phyloP scores from a whole-genome alignment of 2,888 invertebrate species.

The Platycnemis pennipes region DNA sequence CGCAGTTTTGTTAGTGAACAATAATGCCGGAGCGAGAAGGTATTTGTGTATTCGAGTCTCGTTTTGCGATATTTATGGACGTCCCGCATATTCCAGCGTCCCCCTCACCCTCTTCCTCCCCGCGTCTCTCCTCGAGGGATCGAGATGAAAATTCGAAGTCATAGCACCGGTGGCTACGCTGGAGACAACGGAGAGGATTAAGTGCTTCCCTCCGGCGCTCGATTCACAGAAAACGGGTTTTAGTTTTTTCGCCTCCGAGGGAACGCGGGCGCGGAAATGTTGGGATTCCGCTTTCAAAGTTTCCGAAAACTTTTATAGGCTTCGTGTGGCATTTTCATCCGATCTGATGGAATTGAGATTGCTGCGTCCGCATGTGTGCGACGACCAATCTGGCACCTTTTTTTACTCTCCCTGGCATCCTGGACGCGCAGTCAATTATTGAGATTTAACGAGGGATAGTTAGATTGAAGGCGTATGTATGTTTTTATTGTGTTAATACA shows the following conservation, averaged over 20 bases:
- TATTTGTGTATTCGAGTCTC: constrained; percentile 61
- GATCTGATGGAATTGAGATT: background rate
- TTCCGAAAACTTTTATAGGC: constrained; percentile 56
- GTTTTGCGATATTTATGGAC: constrained; percentile 61
- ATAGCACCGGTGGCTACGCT: constrained; percentile 55
- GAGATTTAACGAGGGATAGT: too few relatives aligned
- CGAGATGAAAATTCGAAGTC: constrained; percentile 67
- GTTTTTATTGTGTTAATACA: too few relatives aligned
- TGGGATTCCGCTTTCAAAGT: constrained; percentile 53
- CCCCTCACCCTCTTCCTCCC: background rate
- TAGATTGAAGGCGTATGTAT: background rate
- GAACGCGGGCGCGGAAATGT: constrained; percentile 35
- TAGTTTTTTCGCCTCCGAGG: constrained; percentile 20
- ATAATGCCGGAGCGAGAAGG: constrained; percentile 44
- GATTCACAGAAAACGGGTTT: constrained; percentile 27
- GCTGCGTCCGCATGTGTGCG: constrained; percentile 2
- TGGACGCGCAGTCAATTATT: background rate
- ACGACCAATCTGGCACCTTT: constrained; percentile 36
- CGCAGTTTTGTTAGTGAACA: constrained; percentile 54
- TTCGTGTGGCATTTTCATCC: background rate
- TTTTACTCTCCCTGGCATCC: background rate
- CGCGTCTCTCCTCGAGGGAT: background rate
- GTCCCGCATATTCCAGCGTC: background rate
- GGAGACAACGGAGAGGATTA: constrained; percentile 59
- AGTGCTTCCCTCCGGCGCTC: constrained; percentile 50